Evolutionary conservation across 2,797 vertebrate species (phyloP), one percentile per base, ranked within the genome.

Genomic region (Eospalax fontanierii): DNA sequence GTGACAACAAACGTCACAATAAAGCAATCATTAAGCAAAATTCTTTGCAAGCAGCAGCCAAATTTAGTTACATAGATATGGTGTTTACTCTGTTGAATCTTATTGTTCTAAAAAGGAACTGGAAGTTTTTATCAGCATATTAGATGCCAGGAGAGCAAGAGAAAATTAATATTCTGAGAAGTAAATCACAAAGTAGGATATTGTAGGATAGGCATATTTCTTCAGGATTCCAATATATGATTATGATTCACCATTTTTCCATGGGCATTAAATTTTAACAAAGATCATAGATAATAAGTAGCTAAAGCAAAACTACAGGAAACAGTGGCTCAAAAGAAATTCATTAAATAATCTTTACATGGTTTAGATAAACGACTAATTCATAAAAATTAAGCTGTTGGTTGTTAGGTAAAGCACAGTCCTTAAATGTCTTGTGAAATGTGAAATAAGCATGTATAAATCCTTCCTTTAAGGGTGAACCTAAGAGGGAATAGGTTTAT

Each of bases 1-100:
- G 15, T 88, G 30, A 74, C 15, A 84, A 74, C 10, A 76, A 76
- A 10, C 15, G 46, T 80, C 40, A 78, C 63, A 91, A 43, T 70
- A 94, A 89, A 95, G 18, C 11, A 82, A 22, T 38, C 46, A 71
- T 63, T 66, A 57, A 93, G 21, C 21, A 76, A 80, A 95, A 61
- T 54, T 76, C 33, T 88, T 43, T 74, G 24, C 46, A 81, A 19
- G 3, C 71, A 68, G 78, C 14, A 68, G 40, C 28, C 4, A 78
- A 22, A n/a, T 73, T 78, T 66, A 82, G 38, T 87, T 38, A 61
- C 16, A 40, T 9, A 71, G 1, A 33, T 66, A 33, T 61, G 28
- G 14, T 50, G 30, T 95, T 43, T 54, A 26, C 71, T 75, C 26
- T 87, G 11, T 66, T 50, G 59, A 30, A 66, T 82, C 16, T 73